Percentiles rank a stretch among this genome's conserved stretches.
These are phyloP conservation scores for Sus scrofa DNA, from an alignment of 2,113 vertebrate species.

Conservation along the genomic window DNA sequence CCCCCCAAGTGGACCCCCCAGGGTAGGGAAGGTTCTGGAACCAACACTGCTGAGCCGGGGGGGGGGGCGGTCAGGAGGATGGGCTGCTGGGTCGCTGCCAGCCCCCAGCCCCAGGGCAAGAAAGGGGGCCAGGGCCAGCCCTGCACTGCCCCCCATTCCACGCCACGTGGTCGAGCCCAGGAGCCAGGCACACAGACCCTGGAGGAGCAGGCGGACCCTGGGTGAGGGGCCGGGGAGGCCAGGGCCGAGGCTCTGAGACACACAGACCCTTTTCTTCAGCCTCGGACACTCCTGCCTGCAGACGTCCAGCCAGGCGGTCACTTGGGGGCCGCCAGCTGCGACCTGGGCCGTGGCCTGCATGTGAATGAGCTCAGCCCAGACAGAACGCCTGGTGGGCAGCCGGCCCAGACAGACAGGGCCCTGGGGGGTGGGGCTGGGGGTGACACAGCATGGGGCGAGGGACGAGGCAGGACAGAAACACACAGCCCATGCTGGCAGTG, in stretches of 20 bases:
- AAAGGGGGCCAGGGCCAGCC: background rate
- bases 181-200: no score
- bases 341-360: slow-evolving; percentile 90
- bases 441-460: accelerated
- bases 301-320: slow-evolving; percentile 73
- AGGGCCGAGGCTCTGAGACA: background rate
- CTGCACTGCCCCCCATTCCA: no score
- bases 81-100: background rate
- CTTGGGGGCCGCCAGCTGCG: slow-evolving; percentile 91
- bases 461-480: background rate
- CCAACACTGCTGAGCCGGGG: accelerated
- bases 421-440: background rate
- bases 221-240: accelerated
- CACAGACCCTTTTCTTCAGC: background rate
- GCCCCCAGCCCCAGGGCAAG: background rate
- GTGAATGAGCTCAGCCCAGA: slow-evolving; percentile 89
- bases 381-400: background rate
- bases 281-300: background rate
- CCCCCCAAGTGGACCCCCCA: background rate
- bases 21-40: background rate
- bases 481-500: accelerated
- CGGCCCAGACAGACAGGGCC: background rate
- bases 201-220: accelerated
- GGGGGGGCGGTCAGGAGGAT: no score
- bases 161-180: no score